Evolutionary conservation across 2,797 vertebrate genomes (phyloP).

Genomic region (Aplochiton taeniatus): DNA sequence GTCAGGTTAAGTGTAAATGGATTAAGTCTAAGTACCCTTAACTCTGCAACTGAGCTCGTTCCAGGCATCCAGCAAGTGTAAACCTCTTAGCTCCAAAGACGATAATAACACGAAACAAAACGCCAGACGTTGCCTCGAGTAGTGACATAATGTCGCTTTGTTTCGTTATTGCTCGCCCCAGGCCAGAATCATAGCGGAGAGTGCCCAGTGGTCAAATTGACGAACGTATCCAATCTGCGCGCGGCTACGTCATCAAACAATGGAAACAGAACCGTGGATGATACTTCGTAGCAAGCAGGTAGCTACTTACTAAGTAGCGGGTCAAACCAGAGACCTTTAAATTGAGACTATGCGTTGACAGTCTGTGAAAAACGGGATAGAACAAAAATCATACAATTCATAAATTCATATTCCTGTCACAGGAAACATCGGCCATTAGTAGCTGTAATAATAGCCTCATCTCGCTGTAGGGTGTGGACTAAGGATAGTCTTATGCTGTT

Average conservation of each 20-base stretch:
- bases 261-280: not conserved
- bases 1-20: slow-evolving; percentile 1
- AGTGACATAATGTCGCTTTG: not conserved
- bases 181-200: not conserved
- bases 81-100: slow-evolving; percentile 9
- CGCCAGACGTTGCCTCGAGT: slow-evolving; percentile 2
- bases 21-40: slow-evolving; percentile 3
- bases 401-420: not conserved
- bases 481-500: not conserved
- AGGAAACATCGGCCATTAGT: not conserved
- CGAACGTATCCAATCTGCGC: not conserved
- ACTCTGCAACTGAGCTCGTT: not conserved
- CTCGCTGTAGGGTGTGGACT: slow-evolving; percentile 3
- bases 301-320: slow-evolving; percentile 3
- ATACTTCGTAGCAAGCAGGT: not conserved
- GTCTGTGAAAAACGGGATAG: not conserved
- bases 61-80: not conserved
- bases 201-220: slow-evolving; percentile 2
- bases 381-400: not conserved
- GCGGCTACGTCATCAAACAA: slow-evolving; percentile 5
- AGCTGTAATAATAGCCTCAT: not conserved
- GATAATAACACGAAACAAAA: not conserved
- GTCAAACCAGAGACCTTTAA: not conserved
- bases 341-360: not conserved
- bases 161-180: not conserved